Evolutionary conservation across 2,797 vertebrate genomes (phyloP).

Genomic region (Cygnus olor): DNA sequence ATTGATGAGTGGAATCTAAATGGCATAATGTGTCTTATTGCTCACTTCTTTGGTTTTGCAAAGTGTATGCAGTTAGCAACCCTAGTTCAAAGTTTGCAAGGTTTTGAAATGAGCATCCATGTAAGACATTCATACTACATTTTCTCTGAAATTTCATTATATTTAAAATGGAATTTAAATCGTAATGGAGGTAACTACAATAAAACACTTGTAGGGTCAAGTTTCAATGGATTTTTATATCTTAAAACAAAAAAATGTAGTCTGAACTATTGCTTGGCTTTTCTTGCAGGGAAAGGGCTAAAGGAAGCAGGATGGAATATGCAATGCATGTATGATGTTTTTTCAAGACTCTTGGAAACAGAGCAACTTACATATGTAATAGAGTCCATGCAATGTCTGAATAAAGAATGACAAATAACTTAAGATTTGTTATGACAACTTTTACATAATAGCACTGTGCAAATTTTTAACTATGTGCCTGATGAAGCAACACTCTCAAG

Average conservation of each 20-base stretch:
- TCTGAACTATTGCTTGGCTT: not conserved
- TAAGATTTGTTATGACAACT: conserved; percentile 39
- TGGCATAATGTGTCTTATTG: not conserved
- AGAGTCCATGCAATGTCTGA: conserved; percentile 3
- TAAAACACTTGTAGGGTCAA: not conserved
- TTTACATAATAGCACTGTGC: conserved; percentile 9
- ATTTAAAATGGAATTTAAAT: not conserved
- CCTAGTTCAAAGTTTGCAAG: not conserved
- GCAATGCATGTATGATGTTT: not conserved
- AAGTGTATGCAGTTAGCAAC: not conserved
- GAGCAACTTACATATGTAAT: conserved; percentile 2
- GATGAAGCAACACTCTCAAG: not conserved
- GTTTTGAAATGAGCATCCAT: not conserved
- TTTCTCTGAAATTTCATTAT: not conserved
- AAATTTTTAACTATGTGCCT: not conserved
- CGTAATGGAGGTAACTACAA: not conserved
- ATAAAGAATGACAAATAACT: conserved; percentile 31
- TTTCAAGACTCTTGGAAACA: conserved; percentile 37
- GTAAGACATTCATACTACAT: not conserved
- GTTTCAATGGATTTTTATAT: not conserved
- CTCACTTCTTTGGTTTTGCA: not conserved
- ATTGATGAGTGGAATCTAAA: not conserved
- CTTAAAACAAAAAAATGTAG: not conserved
- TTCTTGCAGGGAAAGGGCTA: not conserved
- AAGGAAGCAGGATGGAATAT: not conserved